Evolutionary conservation across 2,797 vertebrate genomes (phyloP).

Genomic region (Tangara arthus): DNA sequence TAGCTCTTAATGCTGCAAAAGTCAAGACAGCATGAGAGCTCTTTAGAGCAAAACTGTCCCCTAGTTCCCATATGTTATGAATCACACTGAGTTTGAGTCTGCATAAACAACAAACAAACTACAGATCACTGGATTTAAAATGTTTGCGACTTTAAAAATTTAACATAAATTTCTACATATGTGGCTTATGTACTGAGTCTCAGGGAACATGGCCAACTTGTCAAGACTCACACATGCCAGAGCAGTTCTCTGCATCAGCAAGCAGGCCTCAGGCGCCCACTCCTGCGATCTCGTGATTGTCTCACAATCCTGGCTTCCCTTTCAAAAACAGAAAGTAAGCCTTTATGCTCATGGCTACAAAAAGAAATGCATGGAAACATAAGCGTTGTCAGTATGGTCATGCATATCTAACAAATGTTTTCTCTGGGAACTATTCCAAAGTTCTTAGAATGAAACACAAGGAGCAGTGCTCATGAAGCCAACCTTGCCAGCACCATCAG

Average conservation of each 20-base stretch:
- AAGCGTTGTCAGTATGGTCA: neutral
- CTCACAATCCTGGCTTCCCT: neutral
- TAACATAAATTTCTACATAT: neutral
- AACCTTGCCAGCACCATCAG: neutral
- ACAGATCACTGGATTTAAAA: neutral
- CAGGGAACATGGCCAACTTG: neutral
- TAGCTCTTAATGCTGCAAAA: neutral
- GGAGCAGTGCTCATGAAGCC: neutral
- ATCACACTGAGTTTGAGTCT: neutral
- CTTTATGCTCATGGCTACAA: neutral
- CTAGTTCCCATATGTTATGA: neutral
- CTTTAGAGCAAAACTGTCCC: neutral
- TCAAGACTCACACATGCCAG: neutral
- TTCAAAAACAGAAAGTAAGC: slow-evolving; percentile 1
- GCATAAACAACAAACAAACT: neutral
- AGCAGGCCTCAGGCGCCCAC: neutral
- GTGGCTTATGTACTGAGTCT: neutral
- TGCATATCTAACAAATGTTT: neutral
- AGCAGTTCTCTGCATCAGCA: neutral
- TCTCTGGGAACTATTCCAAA: neutral
- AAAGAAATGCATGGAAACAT: neutral
- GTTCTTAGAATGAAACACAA: neutral
- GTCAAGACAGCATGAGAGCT: neutral
- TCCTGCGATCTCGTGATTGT: neutral
- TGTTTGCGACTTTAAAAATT: neutral